Evolutionary conservation across 2,113 vertebrate genomes (phyloP).

Genomic region (Sminthopsis crassicaudata): DNA sequence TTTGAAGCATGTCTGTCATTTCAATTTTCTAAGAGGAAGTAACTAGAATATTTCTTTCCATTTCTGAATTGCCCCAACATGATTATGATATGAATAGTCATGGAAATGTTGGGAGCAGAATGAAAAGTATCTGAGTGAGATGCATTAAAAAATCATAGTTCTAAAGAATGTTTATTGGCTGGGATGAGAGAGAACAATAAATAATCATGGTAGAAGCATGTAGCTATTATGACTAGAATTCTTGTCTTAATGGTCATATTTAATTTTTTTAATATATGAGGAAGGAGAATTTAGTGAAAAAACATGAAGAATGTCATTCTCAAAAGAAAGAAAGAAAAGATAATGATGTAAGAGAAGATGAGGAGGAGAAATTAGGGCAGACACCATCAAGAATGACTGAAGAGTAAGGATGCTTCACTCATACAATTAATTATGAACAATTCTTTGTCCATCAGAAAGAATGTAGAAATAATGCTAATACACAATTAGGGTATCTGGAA

Average conservation of each 20-base stretch:
- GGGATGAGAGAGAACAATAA: neutral
- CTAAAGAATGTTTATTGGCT: rapidly evolving
- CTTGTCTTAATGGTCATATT: neutral
- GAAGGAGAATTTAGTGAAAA: neutral
- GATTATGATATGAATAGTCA: neutral
- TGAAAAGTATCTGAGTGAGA: rapidly evolving
- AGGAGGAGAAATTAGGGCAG: neutral
- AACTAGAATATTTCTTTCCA: slow-evolving; percentile 5
- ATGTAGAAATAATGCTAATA: slow-evolving; percentile 26
- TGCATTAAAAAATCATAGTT: neutral
- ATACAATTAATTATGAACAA: slow-evolving; percentile 2
- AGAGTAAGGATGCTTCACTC: neutral
- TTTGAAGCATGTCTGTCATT: neutral
- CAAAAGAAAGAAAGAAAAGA: neutral
- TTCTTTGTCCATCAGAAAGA: neutral
- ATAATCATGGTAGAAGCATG: neutral
- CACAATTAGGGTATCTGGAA: slow-evolving; percentile 30
- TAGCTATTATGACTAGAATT: too few species aligned
- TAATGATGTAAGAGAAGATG: neutral
- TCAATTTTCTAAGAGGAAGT: neutral
- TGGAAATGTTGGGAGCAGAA: neutral
- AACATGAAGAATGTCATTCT: neutral
- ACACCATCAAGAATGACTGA: neutral
- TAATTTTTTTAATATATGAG: neutral
- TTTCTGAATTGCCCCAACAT: neutral